Evolutionary conservation across 2,888 invertebrate species (phyloP), one percentile per base, ranked within the genome.

Genomic region (Aporophyla lueneburgensis): DNA sequence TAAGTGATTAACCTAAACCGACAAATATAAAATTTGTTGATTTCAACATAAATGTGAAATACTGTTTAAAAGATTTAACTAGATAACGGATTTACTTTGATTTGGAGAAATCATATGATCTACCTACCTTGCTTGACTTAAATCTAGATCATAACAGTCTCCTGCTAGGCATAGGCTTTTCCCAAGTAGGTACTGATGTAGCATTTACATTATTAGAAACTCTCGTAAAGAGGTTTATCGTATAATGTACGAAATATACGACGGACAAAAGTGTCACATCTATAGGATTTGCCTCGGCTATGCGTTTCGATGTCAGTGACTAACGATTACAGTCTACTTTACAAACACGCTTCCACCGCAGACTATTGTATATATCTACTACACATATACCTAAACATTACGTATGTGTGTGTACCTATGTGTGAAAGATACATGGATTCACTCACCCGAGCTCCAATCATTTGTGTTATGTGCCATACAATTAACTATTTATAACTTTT

Each of bases 271-370:
- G 87, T 92, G 91, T 90, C 92, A 87, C 87, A 86, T 93, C 91
- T 92, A 88, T 89, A 83, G 85, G 87, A 91, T 91, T 92, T 92
- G 87, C 83, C 89, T 92, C 76, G 79, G 87, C 91, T 91, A 84
- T 91, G 90, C 89, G 90, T 91, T 92, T 92, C 90, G 92, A 93
- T 93, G 93, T 93, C 94, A 92, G 92, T 91, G 92, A 92, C 91
- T 93, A 92, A 93, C 92, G 92, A 93, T 92, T 91, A 91, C 90
- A 91, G 89, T 90, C 88, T 86, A 89, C 88, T 90, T 88, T 89
- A 92, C 91, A 93, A 91, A 92, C 91, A 91, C 88, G 90, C 90
- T 88, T 90, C 88, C 82, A 88, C 86, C 87, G 87, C 87, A 88
- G 85, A 87, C 81, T 80, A 84, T 86, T 87, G 73, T 86, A 78